Percentiles rank a stretch among this genome's conserved stretches.
phyloP scores from a whole-genome alignment of 2,888 invertebrate genomes.

The Oxystoma pomonae region DNA sequence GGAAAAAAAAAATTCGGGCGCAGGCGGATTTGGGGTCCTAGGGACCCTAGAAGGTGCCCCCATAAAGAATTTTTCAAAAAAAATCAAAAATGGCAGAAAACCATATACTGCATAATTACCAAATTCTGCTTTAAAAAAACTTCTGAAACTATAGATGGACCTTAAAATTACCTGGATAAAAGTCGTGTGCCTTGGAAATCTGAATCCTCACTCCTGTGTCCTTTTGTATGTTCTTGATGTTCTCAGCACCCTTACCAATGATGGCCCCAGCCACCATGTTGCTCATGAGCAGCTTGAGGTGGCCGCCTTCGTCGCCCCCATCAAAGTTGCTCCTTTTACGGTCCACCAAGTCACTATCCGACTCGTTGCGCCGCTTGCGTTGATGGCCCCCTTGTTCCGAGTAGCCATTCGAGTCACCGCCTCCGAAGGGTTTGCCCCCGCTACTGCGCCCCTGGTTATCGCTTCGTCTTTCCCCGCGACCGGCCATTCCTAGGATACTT shows the following conservation, averaged over 20 bases:
- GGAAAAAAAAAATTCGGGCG: no score
- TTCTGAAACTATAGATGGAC: no score
- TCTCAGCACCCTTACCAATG: constrained; percentile 1
- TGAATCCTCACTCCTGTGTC: not conserved
- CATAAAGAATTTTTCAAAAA: no score
- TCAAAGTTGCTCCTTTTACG: not conserved
- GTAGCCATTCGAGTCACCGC: not conserved
- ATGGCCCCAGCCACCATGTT: not conserved
- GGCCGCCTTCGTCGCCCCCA: not conserved
- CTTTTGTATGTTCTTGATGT: not conserved
- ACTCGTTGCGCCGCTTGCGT: not conserved
- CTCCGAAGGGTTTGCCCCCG: not conserved
- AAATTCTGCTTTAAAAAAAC: no score
- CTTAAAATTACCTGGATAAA: constrained; percentile 1
- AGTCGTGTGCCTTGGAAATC: not conserved
- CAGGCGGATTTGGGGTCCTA: no score
- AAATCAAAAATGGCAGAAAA: no score
- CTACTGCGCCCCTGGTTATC: not conserved
- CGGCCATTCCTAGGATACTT: not conserved
- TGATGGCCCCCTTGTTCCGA: not conserved
- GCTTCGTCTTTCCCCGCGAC: not conserved
- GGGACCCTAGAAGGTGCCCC: no score
- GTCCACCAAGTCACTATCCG: not conserved
- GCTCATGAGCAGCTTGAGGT: not conserved
- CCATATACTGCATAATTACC: no score